Base-by-base conservation (phyloP, 2,113 vertebrate genomes). In the Tor tambroides region DNA sequence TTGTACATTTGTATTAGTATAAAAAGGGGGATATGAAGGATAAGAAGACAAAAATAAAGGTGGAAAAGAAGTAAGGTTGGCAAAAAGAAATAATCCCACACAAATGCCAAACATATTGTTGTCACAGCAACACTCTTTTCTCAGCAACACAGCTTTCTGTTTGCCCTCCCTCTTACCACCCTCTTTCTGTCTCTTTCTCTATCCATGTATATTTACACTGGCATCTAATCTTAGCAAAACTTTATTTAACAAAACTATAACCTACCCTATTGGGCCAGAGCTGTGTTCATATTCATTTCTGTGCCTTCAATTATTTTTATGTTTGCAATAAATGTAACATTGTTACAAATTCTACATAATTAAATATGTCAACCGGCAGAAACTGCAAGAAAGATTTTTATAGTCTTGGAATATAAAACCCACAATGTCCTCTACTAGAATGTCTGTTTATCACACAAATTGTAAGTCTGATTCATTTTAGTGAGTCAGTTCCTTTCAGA, bases 71-170 rank as follows among this genome's bases (percentile, higher is more conserved):
- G 49, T 11, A 83, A 46, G 26, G 32, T 21, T 65, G 51, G 43
- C 30, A 80, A 32, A 46, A 83, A 76, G 6, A 80, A 88, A 86
- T 69, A 85, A 85, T 61, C 38, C 83, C 83, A 72, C 83, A 89
- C 69, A 87, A 82, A 87, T 89, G 80, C 61, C 65, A 82, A 81
- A 76, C 54, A 67, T 79, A 88, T 79, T 80, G 86, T 89, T 87
- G 87, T 88, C 90, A 89, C 82, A 87, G 90, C 85, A 86, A 90
- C 86, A 59, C 78, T 90, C 74, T 90, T 87, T 65, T 81, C 59
- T 69, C 35, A 75, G 59, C 71, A 63, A 78, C 69, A n/a, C n/a
- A 15, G 59, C 86, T 87, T 85, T 85, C 87, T 76, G 41, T 82
- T 77, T 79, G 71, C 56, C 88, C 74, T 80, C n/a, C 67, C 56